Evolutionary conservation across 2,113 vertebrate genomes (phyloP), one percentile per base, ranked within the genome.

Genomic region (Mesembrinibis cayennensis): DNA sequence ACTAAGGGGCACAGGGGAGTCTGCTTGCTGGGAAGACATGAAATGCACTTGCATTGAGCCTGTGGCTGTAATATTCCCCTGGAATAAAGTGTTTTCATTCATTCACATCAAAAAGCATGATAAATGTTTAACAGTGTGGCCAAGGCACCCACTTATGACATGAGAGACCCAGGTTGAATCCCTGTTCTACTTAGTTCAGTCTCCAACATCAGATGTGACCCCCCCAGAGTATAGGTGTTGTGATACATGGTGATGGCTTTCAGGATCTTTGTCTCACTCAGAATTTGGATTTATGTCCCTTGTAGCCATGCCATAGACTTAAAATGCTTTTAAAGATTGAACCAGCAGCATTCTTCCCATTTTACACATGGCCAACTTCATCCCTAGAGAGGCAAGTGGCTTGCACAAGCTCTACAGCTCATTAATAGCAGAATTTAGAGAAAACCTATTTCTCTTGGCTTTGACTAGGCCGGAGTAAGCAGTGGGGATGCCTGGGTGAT

Each of bases 131-230:
- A 25, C 10, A n/a, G 44, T 1, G 7, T 45, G 82, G 30, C 62
- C 53, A 47, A 11, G 21, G 16, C 52, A 45, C n/a, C 22, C 4
- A 3, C 17, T 76, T 73, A 56, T 0, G 0, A 44, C 0, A 0
- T 44, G 40, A 52, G 52, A 76, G 22, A 61, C 12, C 13, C n/a
- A 67, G 10, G 16, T 0, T 67, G 74, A 82, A 80, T 29, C 52
- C 23, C 63, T 78, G 16, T 22, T 65, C n/a, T 85, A 6, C 42
- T 63, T 80, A 56, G 7, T 73, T 83, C 52, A 36, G 9, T 29
- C 30, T 70, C 44, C 44, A 77, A 1, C 42, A 42, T 58, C 36
- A 73, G 19, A 25, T 34, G 34, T 25, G 53, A n/a, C 14, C 11
- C 44, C 27, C 10, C 38, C 18, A 49, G 63, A 27, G 25, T n/a